A percentile compares a stretch with the other conserved stretches of the same genome.
These are phyloP conservation scores for Leptobrachium leishanense DNA, from an alignment of 2,113 vertebrate genomes.

Conservation along the genomic window DNA sequence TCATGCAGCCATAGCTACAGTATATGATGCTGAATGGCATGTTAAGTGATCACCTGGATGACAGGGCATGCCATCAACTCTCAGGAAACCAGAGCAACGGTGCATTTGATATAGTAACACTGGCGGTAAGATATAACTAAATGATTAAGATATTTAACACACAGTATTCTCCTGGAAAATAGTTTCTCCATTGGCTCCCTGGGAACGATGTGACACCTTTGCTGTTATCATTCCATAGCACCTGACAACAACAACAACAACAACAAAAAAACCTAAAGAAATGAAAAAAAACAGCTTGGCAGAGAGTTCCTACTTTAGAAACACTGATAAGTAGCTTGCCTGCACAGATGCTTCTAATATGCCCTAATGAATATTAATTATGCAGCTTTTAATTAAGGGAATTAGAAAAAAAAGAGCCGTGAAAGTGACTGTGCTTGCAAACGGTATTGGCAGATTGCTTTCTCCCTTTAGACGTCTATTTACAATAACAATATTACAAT, in stretches of 20 bases:
- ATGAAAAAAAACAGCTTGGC: neutral
- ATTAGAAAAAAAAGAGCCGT: too few relatives aligned
- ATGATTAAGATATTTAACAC: neutral
- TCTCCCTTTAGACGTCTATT: too few relatives aligned
- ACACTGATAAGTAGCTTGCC: constrained; percentile 4
- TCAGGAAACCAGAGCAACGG: neutral
- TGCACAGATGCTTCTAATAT: neutral
- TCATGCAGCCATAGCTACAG: neutral
- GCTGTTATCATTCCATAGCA: neutral
- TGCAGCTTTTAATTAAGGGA: neutral
- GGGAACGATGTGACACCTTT: neutral
- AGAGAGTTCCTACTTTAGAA: neutral
- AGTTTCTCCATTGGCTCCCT: neutral
- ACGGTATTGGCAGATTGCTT: too few relatives aligned
- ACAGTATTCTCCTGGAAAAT: too few relatives aligned
- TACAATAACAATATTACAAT: too few relatives aligned
- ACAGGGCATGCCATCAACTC: too few relatives aligned
- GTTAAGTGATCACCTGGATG: too few relatives aligned
- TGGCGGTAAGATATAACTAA: too few relatives aligned
- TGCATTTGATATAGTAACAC: too few relatives aligned
- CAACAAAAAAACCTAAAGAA: too few relatives aligned
- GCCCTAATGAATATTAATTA: neutral
- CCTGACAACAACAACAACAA: neutral
- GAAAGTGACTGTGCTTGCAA: too few relatives aligned
- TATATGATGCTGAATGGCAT: neutral